phyloP scores from a whole-genome alignment of 2,888 invertebrate species.

The Conus canariensis region DNA sequence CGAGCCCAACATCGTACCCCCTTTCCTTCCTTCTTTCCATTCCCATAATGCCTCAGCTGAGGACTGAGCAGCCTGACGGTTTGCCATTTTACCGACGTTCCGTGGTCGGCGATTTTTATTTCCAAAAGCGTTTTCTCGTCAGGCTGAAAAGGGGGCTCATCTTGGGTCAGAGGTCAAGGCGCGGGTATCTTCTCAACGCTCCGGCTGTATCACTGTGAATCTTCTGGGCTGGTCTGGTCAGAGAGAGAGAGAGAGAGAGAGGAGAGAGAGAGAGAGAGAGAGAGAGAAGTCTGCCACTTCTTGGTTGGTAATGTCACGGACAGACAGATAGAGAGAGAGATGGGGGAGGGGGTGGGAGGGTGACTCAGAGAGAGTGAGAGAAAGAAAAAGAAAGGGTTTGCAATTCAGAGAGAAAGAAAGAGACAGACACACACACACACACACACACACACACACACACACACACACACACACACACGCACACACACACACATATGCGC shows the following conservation, averaged over 20 bases:
- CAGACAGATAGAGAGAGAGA: background rate
- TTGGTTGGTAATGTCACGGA: background rate
- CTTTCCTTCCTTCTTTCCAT: slow-evolving; percentile 11
- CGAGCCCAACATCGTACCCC: background rate
- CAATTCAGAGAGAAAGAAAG: no score
- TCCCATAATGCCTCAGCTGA: background rate
- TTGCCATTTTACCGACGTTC: background rate
- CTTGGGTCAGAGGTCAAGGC: background rate
- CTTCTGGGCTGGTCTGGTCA: background rate
- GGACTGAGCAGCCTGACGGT: background rate
- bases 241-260: slow-evolving; percentile 9
- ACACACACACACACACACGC: no score
- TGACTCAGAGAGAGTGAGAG: no score
- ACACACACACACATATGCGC: no score
- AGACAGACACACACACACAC: no score
- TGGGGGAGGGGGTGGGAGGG: background rate
- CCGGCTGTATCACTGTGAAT: background rate
- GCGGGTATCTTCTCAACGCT: background rate
- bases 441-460: no score
- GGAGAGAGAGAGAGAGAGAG: slow-evolving; percentile 22
- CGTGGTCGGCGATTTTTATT: background rate
- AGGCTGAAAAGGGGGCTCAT: background rate
- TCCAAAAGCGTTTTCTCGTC: background rate
- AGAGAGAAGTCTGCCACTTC: background rate
- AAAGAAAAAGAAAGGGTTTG: no score